These are phyloP conservation scores for Rotaria magnacalcarata DNA, from an alignment of 2,888 invertebrate species.

Conservation along the genomic window DNA sequence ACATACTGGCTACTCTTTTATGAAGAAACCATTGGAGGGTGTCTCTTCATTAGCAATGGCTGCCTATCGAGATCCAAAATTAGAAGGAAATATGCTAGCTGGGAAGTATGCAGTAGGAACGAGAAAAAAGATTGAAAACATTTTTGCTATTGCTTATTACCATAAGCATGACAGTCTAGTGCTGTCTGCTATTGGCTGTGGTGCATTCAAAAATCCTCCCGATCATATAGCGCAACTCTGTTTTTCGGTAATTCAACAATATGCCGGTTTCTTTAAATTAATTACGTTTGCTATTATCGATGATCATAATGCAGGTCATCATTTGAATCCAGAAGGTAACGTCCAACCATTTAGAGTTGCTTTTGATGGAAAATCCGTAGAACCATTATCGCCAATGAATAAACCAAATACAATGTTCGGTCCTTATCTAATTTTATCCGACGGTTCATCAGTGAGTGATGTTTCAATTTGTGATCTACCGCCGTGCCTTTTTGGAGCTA, in stretches of 20 bases:
- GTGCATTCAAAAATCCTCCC: neutral
- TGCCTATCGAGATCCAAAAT: neutral
- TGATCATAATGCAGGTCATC: too few species aligned
- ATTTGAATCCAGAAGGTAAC: too few species aligned
- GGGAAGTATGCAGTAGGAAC: neutral
- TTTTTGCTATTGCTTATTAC: neutral
- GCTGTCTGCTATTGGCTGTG: neutral
- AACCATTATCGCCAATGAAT: too few species aligned
- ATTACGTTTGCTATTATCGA: too few species aligned
- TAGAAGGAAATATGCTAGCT: neutral
- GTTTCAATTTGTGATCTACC: too few species aligned
- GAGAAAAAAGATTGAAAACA: neutral
- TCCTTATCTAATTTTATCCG: too few species aligned
- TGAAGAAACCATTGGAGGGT: neutral
- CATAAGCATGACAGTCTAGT: neutral
- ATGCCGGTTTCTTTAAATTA: neutral
- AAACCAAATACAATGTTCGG: too few species aligned
- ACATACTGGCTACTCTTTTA: neutral
- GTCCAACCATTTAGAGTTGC: too few species aligned
- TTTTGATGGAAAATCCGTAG: too few species aligned
- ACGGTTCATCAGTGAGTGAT: too few species aligned
- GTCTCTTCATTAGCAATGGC: neutral
- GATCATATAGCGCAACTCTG: neutral
- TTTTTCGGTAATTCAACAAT: neutral
- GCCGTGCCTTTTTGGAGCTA: too few species aligned